A percentile compares a stretch with the other conserved stretches of the same genome.
phyloP scores from a whole-genome alignment of 1,140 invertebrate genomes.

The Spodoptera frugiperda region DNA sequence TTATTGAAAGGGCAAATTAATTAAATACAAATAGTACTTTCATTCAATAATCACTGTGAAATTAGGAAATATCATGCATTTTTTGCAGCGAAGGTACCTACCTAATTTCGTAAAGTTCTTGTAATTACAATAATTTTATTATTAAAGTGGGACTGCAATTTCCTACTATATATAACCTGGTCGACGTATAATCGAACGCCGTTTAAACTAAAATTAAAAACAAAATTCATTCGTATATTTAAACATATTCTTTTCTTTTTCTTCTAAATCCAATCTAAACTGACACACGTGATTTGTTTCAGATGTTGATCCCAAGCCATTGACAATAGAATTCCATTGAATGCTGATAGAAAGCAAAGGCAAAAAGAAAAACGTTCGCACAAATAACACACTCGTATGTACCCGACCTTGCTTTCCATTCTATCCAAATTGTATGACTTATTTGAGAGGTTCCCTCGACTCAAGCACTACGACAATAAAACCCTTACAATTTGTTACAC shows the following conservation, averaged over 20 bases:
- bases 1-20: neutral
- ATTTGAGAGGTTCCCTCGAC: slow-evolving; percentile 17
- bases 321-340: slow-evolving; percentile 2
- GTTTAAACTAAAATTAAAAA: too few species aligned
- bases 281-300: neutral
- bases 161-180: too few species aligned
- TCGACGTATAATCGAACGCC: too few species aligned
- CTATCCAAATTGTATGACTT: slow-evolving; percentile 26
- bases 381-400: slow-evolving; percentile 13
- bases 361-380: slow-evolving; percentile 7
- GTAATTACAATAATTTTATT: too few species aligned
- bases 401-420: slow-evolving; percentile 21
- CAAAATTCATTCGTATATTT: too few species aligned
- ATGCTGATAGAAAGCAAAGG: slow-evolving; percentile 8
- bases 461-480: slow-evolving; percentile 19
- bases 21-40: neutral
- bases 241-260: too few species aligned
- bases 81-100: too few species aligned
- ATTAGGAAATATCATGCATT: too few species aligned
- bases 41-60: neutral
- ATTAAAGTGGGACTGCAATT: too few species aligned
- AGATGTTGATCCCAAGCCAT: neutral
- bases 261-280: too few species aligned
- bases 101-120: too few species aligned
- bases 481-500: slow-evolving; percentile 15